Evolutionary conservation across 2,888 invertebrate species (phyloP).

Genomic region (Morpho helenor): DNA sequence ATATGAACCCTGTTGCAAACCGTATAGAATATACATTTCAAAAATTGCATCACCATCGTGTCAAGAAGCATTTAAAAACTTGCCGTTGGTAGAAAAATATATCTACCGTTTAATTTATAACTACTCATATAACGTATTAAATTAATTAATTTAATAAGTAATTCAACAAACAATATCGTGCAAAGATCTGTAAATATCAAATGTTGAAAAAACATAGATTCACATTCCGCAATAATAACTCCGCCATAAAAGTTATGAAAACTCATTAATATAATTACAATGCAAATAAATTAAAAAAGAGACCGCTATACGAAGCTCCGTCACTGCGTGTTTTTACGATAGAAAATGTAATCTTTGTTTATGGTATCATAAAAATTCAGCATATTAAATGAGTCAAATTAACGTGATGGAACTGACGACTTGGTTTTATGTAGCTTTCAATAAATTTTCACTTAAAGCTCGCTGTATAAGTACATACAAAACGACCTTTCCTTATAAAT

Average conservation of each 20-base stretch:
- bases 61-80: too few relatives aligned
- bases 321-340: conserved; percentile 15
- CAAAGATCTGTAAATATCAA: conserved; percentile 13
- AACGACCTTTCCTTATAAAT: conserved; percentile 62
- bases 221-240: conserved; percentile 6
- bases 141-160: neutral
- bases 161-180: conserved; percentile 9
- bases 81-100: too few relatives aligned
- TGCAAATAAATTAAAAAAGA: conserved; percentile 21
- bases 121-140: neutral
- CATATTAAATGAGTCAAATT: conserved; percentile 19
- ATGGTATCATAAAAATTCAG: conserved; percentile 18
- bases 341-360: conserved; percentile 21
- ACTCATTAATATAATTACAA: conserved; percentile 12
- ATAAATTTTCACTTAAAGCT: too few relatives aligned
- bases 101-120: neutral
- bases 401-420: conserved; percentile 13
- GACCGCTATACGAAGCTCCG: conserved; percentile 11
- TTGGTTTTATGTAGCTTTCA: conserved; percentile 37
- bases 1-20: too few relatives aligned
- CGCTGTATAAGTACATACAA: conserved; percentile 21
- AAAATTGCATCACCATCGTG: too few relatives aligned
- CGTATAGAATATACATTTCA: too few relatives aligned
- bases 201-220: conserved; percentile 8
- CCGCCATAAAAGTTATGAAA: conserved; percentile 3